A percentile compares a stretch with the other conserved stretches of the same genome.
These are phyloP conservation scores for Tenebrosternarchus preto DNA, from an alignment of 2,113 vertebrate genomes.

Conservation along the genomic window DNA sequence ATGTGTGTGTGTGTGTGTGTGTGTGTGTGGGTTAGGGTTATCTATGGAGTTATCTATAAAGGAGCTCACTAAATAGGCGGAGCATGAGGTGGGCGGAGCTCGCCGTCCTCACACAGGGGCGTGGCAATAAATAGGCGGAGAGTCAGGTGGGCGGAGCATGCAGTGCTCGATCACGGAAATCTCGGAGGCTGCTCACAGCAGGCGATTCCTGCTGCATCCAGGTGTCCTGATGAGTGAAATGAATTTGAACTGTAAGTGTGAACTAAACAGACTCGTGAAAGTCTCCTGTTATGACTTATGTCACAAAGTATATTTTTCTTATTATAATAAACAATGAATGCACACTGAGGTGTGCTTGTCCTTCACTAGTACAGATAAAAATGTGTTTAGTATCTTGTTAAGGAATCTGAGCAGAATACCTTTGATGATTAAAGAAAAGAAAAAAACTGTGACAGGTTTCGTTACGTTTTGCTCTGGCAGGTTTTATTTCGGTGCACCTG, in stretches of 20 bases:
- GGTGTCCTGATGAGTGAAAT: slow-evolving; percentile 1
- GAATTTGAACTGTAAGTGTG: no score
- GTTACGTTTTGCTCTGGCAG: background rate
- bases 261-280: no score
- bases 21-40: slow-evolving; percentile 24
- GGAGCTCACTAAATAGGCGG: no score
- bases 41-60: no score
- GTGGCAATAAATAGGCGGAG: slow-evolving; percentile 34
- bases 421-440: slow-evolving; percentile 7
- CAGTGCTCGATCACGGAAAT: background rate
- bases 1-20: background rate
- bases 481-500: background rate
- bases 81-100: no score
- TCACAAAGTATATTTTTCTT: no score
- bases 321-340: no score
- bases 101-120: slow-evolving; percentile 53
- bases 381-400: background rate
- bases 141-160: slow-evolving; percentile 48
- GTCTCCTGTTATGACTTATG: no score
- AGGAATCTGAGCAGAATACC: background rate
- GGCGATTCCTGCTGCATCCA: background rate
- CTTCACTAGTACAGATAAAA: background rate
- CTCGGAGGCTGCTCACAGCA: background rate
- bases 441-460: no score
- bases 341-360: no score